Evolutionary conservation across 2,113 vertebrate species (phyloP).

Genomic region (Xiphophorus hellerii): DNA sequence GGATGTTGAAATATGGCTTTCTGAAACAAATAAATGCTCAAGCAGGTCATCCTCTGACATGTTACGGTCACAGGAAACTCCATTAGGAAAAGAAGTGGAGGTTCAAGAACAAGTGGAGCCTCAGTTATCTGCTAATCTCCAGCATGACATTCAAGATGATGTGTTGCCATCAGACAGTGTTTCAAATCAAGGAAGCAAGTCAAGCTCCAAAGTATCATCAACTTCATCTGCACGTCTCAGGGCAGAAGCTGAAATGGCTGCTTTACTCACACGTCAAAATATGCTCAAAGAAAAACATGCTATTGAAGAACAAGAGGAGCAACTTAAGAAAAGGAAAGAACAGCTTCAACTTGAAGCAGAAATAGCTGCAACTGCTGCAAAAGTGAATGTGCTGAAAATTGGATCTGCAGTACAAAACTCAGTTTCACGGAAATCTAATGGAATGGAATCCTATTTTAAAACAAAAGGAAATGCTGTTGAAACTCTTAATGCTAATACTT

Average conservation of each 20-base stretch:
- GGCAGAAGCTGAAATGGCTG: conserved; percentile 1
- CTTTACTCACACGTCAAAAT: too few relatives aligned
- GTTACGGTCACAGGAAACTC: too few relatives aligned
- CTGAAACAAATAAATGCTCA: too few relatives aligned
- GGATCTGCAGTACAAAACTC: neutral
- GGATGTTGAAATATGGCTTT: too few relatives aligned
- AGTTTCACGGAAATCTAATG: neutral
- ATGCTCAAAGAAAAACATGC: too few relatives aligned
- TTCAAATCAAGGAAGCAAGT: neutral
- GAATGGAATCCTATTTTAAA: conserved; percentile 1
- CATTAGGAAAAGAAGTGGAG: neutral
- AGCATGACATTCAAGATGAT: neutral
- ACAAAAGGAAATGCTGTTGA: neutral
- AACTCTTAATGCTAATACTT: neutral
- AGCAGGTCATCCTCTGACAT: too few relatives aligned
- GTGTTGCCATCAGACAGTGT: conserved; percentile 1
- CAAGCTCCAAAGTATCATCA: neutral
- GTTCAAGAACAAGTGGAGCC: neutral
- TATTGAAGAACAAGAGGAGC: too few relatives aligned
- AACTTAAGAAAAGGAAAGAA: too few relatives aligned
- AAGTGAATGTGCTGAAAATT: neutral
- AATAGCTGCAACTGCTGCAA: too few relatives aligned
- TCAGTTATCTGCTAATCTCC: neutral
- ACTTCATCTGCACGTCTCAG: neutral
- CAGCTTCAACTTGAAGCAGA: too few relatives aligned